phyloP scores from a whole-genome alignment of 2,888 invertebrate species.

The Xanthostigma xanthostigma region DNA sequence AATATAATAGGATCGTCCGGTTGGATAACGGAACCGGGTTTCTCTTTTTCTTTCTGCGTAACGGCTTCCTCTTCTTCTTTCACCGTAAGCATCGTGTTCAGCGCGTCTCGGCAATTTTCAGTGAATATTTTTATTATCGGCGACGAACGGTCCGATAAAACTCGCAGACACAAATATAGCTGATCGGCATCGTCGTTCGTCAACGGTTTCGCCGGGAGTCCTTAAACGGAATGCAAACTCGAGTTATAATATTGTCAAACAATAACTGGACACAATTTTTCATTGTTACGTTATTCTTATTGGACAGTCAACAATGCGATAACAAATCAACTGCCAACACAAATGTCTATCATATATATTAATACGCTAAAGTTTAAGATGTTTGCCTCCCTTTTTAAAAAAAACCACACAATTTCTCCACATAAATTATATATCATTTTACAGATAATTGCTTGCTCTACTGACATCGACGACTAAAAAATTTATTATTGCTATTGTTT shows the following conservation, averaged over 20 bases:
- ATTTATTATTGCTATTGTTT: too few relatives aligned
- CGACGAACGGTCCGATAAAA: conserved; percentile 51
- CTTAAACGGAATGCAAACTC: conserved; percentile 19
- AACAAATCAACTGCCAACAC: too few relatives aligned
- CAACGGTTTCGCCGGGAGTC: conserved; percentile 55
- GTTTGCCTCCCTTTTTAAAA: too few relatives aligned
- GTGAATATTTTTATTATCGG: conserved; percentile 57
- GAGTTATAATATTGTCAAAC: background rate
- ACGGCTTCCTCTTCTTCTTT: conserved; percentile 57
- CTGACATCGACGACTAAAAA: too few relatives aligned
- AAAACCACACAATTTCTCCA: too few relatives aligned
- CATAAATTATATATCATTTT: too few relatives aligned
- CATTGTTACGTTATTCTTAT: too few relatives aligned
- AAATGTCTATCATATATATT: background rate
- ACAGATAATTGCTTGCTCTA: too few relatives aligned
- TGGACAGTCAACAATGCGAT: too few relatives aligned
- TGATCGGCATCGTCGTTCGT: conserved; percentile 95
- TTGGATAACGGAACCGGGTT: conserved; percentile 52
- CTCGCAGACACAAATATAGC: conserved; percentile 65
- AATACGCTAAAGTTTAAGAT: too few relatives aligned
- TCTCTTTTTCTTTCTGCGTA: conserved; percentile 46
- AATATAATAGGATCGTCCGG: conserved; percentile 78
- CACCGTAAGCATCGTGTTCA: conserved; percentile 70
- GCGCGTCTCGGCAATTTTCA: conserved; percentile 55
- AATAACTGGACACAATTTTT: background rate